Evolutionary conservation across 1,140 invertebrate species (phyloP), one percentile per base, ranked within the genome.

Genomic region (Aleiodes sp.): DNA sequence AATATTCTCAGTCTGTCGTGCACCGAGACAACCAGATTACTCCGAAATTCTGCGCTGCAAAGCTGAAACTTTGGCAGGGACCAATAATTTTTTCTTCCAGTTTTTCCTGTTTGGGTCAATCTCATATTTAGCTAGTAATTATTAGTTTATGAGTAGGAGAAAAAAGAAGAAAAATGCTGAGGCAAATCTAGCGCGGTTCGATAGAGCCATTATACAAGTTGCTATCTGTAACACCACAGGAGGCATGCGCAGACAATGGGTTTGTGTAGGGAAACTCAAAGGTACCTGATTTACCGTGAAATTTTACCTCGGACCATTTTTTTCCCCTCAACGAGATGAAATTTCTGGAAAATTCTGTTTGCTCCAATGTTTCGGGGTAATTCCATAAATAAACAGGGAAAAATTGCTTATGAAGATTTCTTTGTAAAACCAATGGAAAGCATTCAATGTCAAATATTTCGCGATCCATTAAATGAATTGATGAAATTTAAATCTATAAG

Each of bases 1-100:
- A 81, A 79, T 80, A 82, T 82, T 80, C 79, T 80, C 73, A 80
- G 77, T 80, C 43, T 72, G 70, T 26, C 16, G 10, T 8, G 24
- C 1, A 16, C 28, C 0, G 10, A 28, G 21, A 56, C 1, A 43
- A 43, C 8, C 10, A 43, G 39, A 43, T n/a, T 1, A 35, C 4
- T 6, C 31, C 31, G n/a, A n/a, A n/a, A n/a, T n/a, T n/a, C n/a
- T n/a, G n/a, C n/a, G n/a, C n/a, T n/a, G n/a, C n/a, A n/a, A n/a
- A n/a, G n/a, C n/a, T n/a, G n/a, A n/a, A n/a, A n/a, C n/a, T 43
- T 16, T 43, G 3, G 7, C 1, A 7, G 39, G 19, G 39, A 16
- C 39, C 12, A 43, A 43, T 59, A 14, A 4, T 14, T 29, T 59
- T 59, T 59, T 59, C 12, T 24, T 6, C 21, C 6, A 1, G 3